Conservation (phyloP, 2,113 vertebrate species). For the Amazona guildingii region DNA sequence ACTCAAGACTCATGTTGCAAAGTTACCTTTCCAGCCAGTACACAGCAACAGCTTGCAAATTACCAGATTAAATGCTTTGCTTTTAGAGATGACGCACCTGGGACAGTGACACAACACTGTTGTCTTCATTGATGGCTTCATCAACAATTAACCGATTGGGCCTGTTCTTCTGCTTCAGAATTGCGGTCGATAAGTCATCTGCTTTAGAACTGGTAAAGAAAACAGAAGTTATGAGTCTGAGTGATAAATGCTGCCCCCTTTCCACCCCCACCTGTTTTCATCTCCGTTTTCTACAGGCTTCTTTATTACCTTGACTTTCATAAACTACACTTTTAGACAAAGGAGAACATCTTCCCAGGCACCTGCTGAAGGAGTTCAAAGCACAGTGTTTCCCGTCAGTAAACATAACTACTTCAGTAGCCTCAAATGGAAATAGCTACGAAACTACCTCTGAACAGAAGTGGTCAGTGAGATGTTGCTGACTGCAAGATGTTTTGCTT, state of each 20-base stretch:
- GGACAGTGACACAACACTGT: slow-evolving; percentile 97
- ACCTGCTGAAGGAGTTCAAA: background rate
- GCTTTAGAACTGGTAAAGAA: slow-evolving; percentile 85
- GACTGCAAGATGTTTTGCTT: slow-evolving; percentile 33
- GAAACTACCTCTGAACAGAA: background rate
- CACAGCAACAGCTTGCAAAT: slow-evolving; percentile 5
- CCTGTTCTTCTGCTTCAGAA: slow-evolving; percentile 96
- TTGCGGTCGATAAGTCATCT: slow-evolving; percentile 96
- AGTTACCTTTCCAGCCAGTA: background rate
- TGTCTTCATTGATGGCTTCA: slow-evolving; percentile 99
- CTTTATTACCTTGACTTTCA: background rate
- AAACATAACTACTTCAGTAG: background rate
- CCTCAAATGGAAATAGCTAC: background rate
- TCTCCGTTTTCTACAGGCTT: background rate
- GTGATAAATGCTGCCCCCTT: background rate
- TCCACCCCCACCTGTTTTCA: background rate
- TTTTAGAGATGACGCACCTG: slow-evolving; percentile 79
- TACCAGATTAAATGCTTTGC: background rate
- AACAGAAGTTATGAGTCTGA: background rate
- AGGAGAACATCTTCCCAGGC: background rate
- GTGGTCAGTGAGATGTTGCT: slow-evolving; percentile 26
- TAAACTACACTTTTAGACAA: background rate
- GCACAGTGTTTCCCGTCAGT: background rate
- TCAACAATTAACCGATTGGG: slow-evolving; percentile 98
- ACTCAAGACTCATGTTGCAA: background rate